Conservation (phyloP, 2,797 vertebrate genomes). For the Acipenser transmontanus region DNA sequence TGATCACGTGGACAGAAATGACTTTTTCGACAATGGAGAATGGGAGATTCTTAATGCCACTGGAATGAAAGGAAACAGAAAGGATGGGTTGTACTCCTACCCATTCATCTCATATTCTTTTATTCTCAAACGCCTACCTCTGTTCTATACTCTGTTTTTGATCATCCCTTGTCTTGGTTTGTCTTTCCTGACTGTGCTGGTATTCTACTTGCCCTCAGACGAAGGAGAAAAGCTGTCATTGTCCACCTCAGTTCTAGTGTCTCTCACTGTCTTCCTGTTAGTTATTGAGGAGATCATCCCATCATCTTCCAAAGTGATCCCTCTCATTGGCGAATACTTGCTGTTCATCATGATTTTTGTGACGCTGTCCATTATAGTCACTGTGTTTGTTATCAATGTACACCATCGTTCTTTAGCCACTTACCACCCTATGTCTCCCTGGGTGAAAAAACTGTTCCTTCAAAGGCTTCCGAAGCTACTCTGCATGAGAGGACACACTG, state of each 20-base stretch:
- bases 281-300: conserved; percentile 96
- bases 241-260: conserved; percentile 88
- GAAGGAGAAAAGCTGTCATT: conserved; percentile 93
- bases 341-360: conserved; percentile 96
- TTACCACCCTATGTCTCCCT: conserved; percentile 92
- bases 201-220: conserved; percentile 90
- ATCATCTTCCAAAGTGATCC: conserved; percentile 91
- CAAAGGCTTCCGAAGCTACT: conserved; percentile 78
- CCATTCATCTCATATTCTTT: conserved; percentile 86
- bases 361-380: conserved; percentile 89
- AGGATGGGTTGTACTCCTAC: conserved; percentile 76
- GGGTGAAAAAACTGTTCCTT: conserved; percentile 88
- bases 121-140: conserved; percentile 78
- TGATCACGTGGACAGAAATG: conserved; percentile 82
- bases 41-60: conserved; percentile 91
- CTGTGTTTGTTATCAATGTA: conserved; percentile 90
- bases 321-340: conserved; percentile 88
- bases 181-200: conserved; percentile 86
- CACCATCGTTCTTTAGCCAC: conserved; percentile 88
- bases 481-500: conserved; percentile 82
- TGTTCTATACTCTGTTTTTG: conserved; percentile 92
- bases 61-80: conserved; percentile 75
- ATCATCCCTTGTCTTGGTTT: conserved; percentile 88
- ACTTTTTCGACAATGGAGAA: conserved; percentile 93
- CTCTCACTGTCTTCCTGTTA: conserved; percentile 89